phyloP scores from a whole-genome alignment of 2,888 invertebrate species.

The Sturmia bella region DNA sequence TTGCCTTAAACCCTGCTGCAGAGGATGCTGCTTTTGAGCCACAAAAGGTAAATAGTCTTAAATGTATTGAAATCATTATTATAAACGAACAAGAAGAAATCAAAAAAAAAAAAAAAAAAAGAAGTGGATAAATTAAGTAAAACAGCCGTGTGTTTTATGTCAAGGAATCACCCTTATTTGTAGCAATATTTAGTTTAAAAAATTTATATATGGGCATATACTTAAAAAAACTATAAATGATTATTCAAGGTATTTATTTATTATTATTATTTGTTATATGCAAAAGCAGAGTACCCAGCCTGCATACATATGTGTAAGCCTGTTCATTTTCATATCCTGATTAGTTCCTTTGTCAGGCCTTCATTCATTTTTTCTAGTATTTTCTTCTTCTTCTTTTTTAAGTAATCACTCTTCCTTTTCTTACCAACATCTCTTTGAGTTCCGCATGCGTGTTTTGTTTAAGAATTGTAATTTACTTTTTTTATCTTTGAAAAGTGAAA shows the following conservation, averaged over 20 bases:
- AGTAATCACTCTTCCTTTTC: conserved; percentile 62
- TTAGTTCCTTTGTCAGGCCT: conserved; percentile 30
- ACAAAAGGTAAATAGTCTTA: conserved; percentile 66
- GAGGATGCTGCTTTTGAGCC: conserved; percentile 60
- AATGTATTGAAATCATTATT: conserved; percentile 46
- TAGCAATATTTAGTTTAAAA: not conserved
- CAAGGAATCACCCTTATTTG: conserved; percentile 65
- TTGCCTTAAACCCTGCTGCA: conserved; percentile 37
- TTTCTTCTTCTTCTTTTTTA: conserved; percentile 11
- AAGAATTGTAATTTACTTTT: conserved; percentile 55
- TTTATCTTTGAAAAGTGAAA: conserved; percentile 22
- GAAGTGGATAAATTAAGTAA: conserved; percentile 19
- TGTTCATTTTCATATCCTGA: conserved; percentile 54
- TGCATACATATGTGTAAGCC: not conserved
- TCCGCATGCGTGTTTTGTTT: conserved; percentile 13
- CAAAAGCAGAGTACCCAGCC: conserved; percentile 46
- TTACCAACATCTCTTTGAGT: conserved; percentile 7
- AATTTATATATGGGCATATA: not conserved
- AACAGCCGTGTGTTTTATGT: conserved; percentile 69
- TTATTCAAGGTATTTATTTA: conserved; percentile 35
- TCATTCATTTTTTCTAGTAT: conserved; percentile 15
- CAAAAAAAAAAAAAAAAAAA: conserved; percentile 5
- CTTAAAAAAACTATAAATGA: conserved; percentile 33
- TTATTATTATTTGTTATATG: conserved; percentile 41
- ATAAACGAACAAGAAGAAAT: conserved; percentile 7